Base-by-base conservation (phyloP, 2,888 invertebrate genomes). In the Mythimna impura region DNA sequence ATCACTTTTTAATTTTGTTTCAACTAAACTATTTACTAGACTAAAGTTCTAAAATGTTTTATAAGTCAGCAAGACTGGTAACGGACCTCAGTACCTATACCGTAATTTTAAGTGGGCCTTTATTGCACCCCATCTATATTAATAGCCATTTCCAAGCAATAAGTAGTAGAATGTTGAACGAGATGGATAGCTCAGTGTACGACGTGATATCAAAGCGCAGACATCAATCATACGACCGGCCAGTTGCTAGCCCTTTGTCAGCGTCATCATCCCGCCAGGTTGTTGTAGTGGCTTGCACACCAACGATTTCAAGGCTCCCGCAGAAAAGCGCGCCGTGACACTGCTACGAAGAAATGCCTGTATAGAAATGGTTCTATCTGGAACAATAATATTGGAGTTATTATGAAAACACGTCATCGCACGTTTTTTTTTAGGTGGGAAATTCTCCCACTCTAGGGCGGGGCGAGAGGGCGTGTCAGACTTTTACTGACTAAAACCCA, bases 221-320 rank as follows among this genome's bases (percentile, higher is more conserved):
- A 69, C 71, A 82, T 86, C 80, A 71, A 78, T 81, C 85, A 75
- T 63, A 54, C 9, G 25, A 17, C 22, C 67, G 8, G 55, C 58
- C 65, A 71, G 75, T 82, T 76, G 72, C 62, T 66, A 69, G 47
- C 89, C 88, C 92, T 95, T 93, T 93, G 91, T 95, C 94, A 94
- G 89, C 94, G 94, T 92, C 94, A 92, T 86, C 83, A 64, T 71
- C 61, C 58, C 64, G 79, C 67, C 79, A 67, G 54, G 22, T 40
- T 22, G 62, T 54, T 55, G 8, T 50, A 25, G 50, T 43, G 22
- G 17, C n/a, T 73, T 65, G 61, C 61, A 71, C 30, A 65, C 43
- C 63, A 64, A 54, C 50, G n/a, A 73, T 55, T 65, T 60, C 47
- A 65, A 60, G 14, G 50, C 22, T 22, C 14, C n/a, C 7, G n/a